Evolutionary conservation across 53 echinoderm and acorn worm species (phyloP).

Genomic region (Hippasteria phrygiana): DNA sequence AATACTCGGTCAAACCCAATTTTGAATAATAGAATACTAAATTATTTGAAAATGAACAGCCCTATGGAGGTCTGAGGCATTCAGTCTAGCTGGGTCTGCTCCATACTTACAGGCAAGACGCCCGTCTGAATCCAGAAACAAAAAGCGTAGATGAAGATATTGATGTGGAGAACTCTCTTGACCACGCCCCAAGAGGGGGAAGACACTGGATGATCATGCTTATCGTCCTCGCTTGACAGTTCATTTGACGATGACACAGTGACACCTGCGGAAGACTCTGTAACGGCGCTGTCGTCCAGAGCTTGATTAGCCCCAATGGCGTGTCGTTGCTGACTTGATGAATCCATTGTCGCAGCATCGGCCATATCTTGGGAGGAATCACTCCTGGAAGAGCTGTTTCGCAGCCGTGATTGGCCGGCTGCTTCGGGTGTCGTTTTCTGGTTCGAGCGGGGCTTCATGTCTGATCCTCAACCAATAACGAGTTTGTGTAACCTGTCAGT

Average conservation of each 20-base stretch:
- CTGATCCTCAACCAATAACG: background rate
- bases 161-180: slow-evolving; percentile 58
- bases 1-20: too few relatives aligned
- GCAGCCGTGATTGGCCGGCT: slow-evolving; percentile 3
- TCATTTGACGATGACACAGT: background rate
- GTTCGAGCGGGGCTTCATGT: slow-evolving; percentile 25
- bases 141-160: slow-evolving; percentile 72
- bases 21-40: too few relatives aligned
- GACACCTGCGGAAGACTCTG: background rate
- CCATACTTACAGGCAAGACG: slow-evolving; percentile 70
- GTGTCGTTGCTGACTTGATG: background rate
- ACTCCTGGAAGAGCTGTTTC: background rate
- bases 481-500: slow-evolving; percentile 1
- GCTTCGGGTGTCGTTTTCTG: slow-evolving; percentile 23
- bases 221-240: background rate
- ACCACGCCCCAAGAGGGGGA: slow-evolving; percentile 43
- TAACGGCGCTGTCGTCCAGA: background rate
- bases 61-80: background rate
- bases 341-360: background rate
- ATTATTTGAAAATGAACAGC: background rate
- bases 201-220: background rate
- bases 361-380: background rate
- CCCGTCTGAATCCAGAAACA: slow-evolving; percentile 77
- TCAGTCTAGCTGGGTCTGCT: too few relatives aligned
- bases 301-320: background rate